phyloP scores from a whole-genome alignment of 1,140 invertebrate genomes.

The Cherax quadricarinatus region DNA sequence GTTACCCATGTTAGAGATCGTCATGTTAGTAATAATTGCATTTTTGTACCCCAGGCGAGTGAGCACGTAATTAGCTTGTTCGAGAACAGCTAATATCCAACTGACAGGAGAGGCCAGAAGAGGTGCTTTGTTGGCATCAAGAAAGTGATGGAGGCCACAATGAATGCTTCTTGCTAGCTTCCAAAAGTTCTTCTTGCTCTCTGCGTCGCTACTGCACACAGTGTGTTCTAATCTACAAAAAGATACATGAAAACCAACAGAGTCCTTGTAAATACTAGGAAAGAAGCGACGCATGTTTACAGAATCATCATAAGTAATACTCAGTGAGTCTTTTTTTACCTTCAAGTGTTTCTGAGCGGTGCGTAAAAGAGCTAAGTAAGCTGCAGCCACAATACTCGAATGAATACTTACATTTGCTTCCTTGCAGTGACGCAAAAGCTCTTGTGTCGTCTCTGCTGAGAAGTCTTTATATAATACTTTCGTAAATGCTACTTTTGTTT shows the following conservation, averaged over 20 bases:
- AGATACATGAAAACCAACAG: slow-evolving; percentile 31
- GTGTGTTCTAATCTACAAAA: neutral
- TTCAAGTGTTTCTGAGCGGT: slow-evolving; percentile 28
- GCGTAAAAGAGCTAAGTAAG: slow-evolving; percentile 32
- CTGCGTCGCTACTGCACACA: neutral
- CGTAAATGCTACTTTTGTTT: slow-evolving; percentile 3
- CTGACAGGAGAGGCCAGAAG: slow-evolving; percentile 25
- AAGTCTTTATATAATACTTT: slow-evolving; percentile 35
- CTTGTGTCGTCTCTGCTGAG: slow-evolving; percentile 30
- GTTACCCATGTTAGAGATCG: slow-evolving; percentile 64
- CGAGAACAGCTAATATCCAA: slow-evolving; percentile 31
- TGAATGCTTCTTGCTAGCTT: slow-evolving; percentile 30
- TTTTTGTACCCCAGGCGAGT: slow-evolving; percentile 30
- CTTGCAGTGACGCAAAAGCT: slow-evolving; percentile 43
- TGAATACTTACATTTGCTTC: slow-evolving; percentile 34
- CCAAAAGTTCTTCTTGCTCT: slow-evolving; percentile 46
- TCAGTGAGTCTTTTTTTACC: slow-evolving; percentile 7
- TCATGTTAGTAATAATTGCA: slow-evolving; percentile 44
- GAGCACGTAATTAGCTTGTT: slow-evolving; percentile 53
- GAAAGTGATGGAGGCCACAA: slow-evolving; percentile 1
- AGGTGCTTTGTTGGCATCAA: slow-evolving; percentile 25
- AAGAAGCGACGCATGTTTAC: slow-evolving; percentile 62
- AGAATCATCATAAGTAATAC: slow-evolving; percentile 25
- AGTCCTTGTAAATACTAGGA: slow-evolving; percentile 19
- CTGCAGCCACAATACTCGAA: slow-evolving; percentile 40